Conservation (phyloP, 2,797 vertebrate genomes). For the Mycteria americana region DNA sequence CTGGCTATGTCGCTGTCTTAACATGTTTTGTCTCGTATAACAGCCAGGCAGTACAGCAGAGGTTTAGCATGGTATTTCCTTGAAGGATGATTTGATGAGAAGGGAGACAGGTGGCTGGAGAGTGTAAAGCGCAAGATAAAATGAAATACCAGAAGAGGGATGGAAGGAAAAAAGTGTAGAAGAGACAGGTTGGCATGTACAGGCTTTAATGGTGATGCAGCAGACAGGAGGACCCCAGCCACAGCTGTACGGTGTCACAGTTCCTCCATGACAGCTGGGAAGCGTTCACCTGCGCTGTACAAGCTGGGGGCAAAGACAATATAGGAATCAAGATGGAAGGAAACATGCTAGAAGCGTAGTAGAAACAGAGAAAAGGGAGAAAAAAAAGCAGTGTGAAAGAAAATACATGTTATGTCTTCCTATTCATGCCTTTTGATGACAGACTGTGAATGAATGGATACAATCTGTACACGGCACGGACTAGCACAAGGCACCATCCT, state of each 20-base stretch:
- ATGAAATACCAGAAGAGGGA: neutral
- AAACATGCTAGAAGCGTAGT: neutral
- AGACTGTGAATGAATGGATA: neutral
- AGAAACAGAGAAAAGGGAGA: neutral
- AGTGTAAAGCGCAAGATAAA: neutral
- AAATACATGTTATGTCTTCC: neutral
- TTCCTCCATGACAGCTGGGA: neutral
- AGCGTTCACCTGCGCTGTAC: fast-evolving
- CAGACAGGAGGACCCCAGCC: neutral
- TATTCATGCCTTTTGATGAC: neutral
- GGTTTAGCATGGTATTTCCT: neutral
- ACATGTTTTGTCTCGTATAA: neutral
- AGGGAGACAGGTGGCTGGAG: neutral
- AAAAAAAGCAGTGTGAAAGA: neutral
- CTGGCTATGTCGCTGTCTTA: neutral
- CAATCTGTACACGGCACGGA: fast-evolving
- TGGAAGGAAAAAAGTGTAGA: neutral
- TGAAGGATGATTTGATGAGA: neutral
- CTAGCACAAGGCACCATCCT: neutral
- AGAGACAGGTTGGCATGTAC: neutral
- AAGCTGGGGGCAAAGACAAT: neutral
- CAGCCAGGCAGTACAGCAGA: neutral
- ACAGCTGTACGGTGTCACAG: neutral
- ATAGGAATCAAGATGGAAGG: neutral
- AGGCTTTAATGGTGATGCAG: neutral